Conservation (phyloP, 2,888 invertebrate genomes). For the Venusia cambrica region DNA sequence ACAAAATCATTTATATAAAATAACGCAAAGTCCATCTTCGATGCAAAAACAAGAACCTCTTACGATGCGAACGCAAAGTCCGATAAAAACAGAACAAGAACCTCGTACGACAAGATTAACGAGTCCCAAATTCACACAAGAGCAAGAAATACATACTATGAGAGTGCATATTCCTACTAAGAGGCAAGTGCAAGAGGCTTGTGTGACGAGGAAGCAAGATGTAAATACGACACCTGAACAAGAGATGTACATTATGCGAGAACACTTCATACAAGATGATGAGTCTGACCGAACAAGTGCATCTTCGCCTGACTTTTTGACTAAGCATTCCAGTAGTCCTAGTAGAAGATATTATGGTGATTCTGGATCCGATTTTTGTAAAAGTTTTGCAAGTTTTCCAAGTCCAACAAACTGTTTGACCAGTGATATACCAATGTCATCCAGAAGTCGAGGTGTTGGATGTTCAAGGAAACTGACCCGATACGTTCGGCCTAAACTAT, state of each 20-base stretch:
- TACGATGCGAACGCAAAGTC: neutral
- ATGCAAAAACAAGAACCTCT: neutral
- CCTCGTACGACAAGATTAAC: no score
- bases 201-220: neutral
- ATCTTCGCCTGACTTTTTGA: no score
- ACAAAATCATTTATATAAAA: no score
- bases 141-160: conserved; percentile 1
- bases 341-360: conserved; percentile 41
- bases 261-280: conserved; percentile 4
- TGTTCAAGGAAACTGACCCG: conserved; percentile 19
- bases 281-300: neutral
- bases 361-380: conserved; percentile 42
- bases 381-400: conserved; percentile 22
- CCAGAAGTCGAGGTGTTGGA: conserved; percentile 4
- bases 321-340: conserved; percentile 9
- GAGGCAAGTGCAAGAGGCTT: conserved; percentile 1
- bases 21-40: no score
- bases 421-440: conserved; percentile 10
- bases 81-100: neutral
- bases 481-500: conserved; percentile 41
- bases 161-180: neutral
- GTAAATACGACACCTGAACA: neutral
- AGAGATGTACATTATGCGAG: neutral
- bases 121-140: no score
- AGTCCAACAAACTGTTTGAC: conserved; percentile 2